Base-by-base conservation (phyloP, 2,113 vertebrate species). In the Aspidoscelis tigris region DNA sequence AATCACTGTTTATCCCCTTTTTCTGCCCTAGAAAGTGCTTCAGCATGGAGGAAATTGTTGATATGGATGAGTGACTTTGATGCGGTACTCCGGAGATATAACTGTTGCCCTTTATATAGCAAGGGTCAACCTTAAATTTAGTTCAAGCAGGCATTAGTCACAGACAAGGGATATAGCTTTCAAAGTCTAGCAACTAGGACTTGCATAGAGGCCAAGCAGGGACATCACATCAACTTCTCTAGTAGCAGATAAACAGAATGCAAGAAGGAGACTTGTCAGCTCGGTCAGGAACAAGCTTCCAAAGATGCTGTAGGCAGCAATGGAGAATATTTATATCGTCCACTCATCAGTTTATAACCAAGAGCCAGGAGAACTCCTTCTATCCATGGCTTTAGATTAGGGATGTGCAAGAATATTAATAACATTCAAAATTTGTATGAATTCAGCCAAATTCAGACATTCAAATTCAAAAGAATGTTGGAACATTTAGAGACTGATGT, bases 111-210 rank as follows among this genome's bases (percentile, higher is more conserved):
- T 87, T 87, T 66, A 78, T 79, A 77, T n/a, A 16, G 2, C 1
- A 41, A 39, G 53, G 55, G 20, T 18, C 41, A 7, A 14, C 14
- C 50, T 72, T 6, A 43, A 78, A 33, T 2, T 4, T 0, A 0
- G 47, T 21, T 78, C 0, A 86, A 70, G 58, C 39, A 76, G 26
- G 43, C 76, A 84, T 70, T 69, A 47, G 24, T 80, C 65, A 75
- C 58, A 82, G 81, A 75, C 81, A 64, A 82, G 81, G 24, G 81
- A 82, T 82, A 82, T 82, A 82, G 81, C 71, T 82, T 82, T 75
- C 58, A 82, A 82, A 82, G 71, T 47, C 58, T 82, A 75, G 82
- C 75, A 69, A 70, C 11, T 61, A 70, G 66, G 66, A 78, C 53
- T 78, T 44, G 72, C 41, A 75, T 14, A 5, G 41, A 10, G 71